Conservation (phyloP, 2,797 vertebrate genomes). For the Gadopsis bispinosus region DNA sequence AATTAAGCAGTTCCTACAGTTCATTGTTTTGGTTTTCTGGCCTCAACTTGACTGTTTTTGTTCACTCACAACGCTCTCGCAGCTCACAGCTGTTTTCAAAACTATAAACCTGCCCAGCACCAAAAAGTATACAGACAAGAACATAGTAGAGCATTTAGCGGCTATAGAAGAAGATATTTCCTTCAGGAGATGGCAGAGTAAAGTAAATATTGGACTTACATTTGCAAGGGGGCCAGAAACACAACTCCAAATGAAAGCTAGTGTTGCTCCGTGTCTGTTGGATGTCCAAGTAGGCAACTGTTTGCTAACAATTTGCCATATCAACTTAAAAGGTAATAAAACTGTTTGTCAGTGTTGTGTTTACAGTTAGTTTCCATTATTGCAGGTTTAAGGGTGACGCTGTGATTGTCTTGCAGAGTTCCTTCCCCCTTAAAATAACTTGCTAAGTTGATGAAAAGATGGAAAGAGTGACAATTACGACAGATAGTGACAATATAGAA, state of each 20-base stretch:
- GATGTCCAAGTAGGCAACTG: not conserved
- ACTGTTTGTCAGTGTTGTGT: not conserved
- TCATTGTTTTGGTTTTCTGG: not conserved
- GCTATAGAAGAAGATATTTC: not conserved
- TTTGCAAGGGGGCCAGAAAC: not conserved
- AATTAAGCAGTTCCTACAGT: not conserved
- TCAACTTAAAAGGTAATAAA: not conserved
- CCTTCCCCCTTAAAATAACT: not conserved
- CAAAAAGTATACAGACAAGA: not conserved
- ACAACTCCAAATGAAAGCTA: not conserved
- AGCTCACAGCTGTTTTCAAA: not conserved
- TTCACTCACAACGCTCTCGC: not conserved
- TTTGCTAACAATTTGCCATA: not conserved
- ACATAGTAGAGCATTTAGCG: not conserved
- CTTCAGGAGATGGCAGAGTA: not conserved
- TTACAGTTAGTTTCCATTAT: not conserved
- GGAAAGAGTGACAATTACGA: not conserved
- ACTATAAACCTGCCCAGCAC: not conserved
- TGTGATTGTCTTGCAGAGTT: not conserved
- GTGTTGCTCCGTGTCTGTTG: not conserved
- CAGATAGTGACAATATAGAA: not conserved
- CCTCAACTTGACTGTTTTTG: no score
- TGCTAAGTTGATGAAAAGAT: not conserved
- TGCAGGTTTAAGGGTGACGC: not conserved
- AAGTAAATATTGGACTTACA: no score